Evolutionary conservation across 2,113 vertebrate species (phyloP), one percentile per base, ranked within the genome.

Genomic region (zebrafish (Danio rerio)): DNA sequence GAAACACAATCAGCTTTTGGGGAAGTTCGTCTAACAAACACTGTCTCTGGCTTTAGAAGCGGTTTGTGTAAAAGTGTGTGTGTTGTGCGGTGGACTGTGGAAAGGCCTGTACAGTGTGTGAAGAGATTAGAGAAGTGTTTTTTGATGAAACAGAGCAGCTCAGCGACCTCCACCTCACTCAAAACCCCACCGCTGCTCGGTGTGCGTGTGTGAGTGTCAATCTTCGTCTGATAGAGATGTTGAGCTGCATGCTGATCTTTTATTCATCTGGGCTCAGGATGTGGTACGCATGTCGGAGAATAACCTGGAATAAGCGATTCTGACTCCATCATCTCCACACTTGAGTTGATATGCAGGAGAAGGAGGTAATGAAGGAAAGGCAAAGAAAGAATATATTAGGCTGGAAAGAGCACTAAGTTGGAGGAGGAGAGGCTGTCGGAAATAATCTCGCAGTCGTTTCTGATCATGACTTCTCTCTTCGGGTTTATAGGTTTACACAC

Each of bases 161-260:
- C 40, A 49, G 55, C 31, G 16, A 55, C 75, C 43, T 56, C 56
- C 59, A 55, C 47, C 16, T 21, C 43, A n/a, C 62, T 15, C 53
- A 65, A 62, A 11, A 43, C 12, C 42, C 52, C 40, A n/a, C 13
- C 58, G 81, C 55, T 63, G 40, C 49, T 77, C 42, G 50, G 52
- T 76, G 42, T n/a, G 70, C 20, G 16, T 31, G 43, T 62, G 66
- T 79, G 43, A 52, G 66, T 79, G 52, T 52, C 74, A 68, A 59
- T 70, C 59, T 70, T 18, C 7, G 7, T 86, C 74, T 86, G 62
- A 81, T 81, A 75, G 82, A 84, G 74, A 81, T 79, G 82, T 86
- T 75, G 82, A 13, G 42, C 71, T 82, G 81, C 69, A 80, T 83
- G 71, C 73, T 84, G 69, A 86, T 86, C 52, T 86, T 82, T 82